phyloP scores from a whole-genome alignment of 2,888 invertebrate genomes.

The Polydesmus complanatus region DNA sequence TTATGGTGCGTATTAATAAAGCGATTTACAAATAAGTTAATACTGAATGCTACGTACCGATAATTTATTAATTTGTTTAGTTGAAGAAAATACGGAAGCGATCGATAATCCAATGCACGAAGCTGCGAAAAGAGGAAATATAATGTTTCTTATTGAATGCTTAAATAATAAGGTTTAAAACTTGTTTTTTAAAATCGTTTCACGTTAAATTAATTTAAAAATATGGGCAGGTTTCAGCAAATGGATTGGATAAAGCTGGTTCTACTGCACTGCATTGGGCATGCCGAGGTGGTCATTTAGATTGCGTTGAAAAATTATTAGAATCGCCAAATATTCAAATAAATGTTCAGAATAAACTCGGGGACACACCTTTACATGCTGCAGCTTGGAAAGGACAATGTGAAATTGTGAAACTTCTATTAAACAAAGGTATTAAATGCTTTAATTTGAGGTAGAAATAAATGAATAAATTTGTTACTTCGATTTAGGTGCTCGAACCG shows the following conservation, averaged over 20 bases:
- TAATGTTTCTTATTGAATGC: slow-evolving; percentile 44
- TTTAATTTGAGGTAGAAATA: background rate
- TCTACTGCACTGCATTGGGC: slow-evolving; percentile 53
- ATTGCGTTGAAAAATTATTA: slow-evolving; percentile 41
- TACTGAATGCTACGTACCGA: too few species aligned
- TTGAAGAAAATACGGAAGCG: slow-evolving; percentile 42
- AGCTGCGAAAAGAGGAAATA: slow-evolving; percentile 49
- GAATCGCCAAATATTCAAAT: slow-evolving; percentile 35
- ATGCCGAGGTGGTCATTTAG: slow-evolving; percentile 45
- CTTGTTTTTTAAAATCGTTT: background rate
- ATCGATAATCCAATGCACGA: slow-evolving; percentile 49
- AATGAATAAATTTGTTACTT: background rate
- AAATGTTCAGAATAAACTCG: slow-evolving; percentile 46
- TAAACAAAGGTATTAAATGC: slow-evolving; percentile 34
- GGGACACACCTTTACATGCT: slow-evolving; percentile 48
- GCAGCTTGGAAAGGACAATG: slow-evolving; percentile 46
- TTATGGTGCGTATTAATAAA: slow-evolving; percentile 37
- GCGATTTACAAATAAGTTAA: background rate
- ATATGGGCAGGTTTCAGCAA: slow-evolving; percentile 40
- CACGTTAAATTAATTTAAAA: background rate
- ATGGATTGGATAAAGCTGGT: slow-evolving; percentile 48
- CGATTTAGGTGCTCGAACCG: slow-evolving; percentile 34
- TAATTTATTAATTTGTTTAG: slow-evolving; percentile 29
- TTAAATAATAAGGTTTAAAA: slow-evolving; percentile 40
- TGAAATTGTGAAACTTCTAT: slow-evolving; percentile 39